Conservation (phyloP, 2,888 invertebrate species). For the Chloromyia formosa region DNA sequence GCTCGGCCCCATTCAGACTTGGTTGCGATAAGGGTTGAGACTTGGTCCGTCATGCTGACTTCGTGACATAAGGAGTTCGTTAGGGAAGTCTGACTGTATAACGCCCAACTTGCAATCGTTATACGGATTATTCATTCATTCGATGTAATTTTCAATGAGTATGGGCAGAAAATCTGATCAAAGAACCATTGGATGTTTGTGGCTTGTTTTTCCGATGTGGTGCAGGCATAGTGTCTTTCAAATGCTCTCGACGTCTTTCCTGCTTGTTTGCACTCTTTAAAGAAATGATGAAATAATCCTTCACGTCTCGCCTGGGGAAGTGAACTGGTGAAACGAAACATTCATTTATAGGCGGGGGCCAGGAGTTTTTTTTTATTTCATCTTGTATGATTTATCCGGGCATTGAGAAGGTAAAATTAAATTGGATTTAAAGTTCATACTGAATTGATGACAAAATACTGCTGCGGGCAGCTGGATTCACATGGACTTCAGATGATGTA, state of each 20-base stretch:
- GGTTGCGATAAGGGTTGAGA: neutral
- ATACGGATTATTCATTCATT: constrained; percentile 19
- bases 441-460: neutral
- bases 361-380: neutral
- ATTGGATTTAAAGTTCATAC: constrained; percentile 8
- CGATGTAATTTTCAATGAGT: constrained; percentile 17
- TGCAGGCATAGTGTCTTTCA: neutral
- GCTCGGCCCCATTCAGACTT: neutral
- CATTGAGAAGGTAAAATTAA: neutral
- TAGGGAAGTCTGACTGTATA: neutral
- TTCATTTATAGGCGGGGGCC: too few relatives aligned
- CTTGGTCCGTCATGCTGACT: neutral
- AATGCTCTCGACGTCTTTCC: too few relatives aligned
- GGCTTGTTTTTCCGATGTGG: neutral
- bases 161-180: neutral
- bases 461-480: too few relatives aligned
- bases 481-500: too few relatives aligned
- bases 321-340: too few relatives aligned
- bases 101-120: neutral
- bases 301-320: too few relatives aligned
- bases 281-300: too few relatives aligned
- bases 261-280: too few relatives aligned
- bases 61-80: neutral
- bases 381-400: neutral
- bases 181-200: neutral